Percentiles rank a stretch among this genome's conserved stretches.
Evolutionary conservation across 2,113 vertebrate species (phyloP).

Genomic region (Pterophyllum scalare): DNA sequence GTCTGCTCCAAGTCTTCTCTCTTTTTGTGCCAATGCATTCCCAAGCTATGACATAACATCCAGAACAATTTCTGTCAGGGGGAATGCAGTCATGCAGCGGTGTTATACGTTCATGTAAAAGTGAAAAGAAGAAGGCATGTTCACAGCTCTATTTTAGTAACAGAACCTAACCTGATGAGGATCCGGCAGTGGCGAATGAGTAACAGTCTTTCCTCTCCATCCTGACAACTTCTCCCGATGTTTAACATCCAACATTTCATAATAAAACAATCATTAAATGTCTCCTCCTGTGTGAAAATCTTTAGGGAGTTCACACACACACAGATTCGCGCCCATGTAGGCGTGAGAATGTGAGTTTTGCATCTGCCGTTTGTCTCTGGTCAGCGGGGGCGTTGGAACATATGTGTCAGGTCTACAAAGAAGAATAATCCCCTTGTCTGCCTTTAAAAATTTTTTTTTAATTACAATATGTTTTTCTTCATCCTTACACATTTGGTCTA

Average conservation of each 20-base stretch:
- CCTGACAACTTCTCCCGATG: background rate
- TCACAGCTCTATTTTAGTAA: background rate
- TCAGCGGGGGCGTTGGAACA: slow-evolving; percentile 38
- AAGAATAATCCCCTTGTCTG: background rate
- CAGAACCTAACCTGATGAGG: background rate
- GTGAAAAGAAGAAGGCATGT: background rate
- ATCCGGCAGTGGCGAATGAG: background rate
- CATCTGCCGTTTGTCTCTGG: slow-evolving; percentile 48
- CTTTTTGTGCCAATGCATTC: slow-evolving; percentile 62
- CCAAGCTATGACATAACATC: slow-evolving; percentile 60
- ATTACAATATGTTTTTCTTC: background rate
- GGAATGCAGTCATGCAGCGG: slow-evolving; percentile 45
- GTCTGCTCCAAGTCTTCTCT: slow-evolving; percentile 37
- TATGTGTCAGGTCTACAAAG: slow-evolving; percentile 18
- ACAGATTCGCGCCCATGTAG: slow-evolving; percentile 29
- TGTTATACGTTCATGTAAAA: background rate
- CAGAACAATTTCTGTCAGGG: slow-evolving; percentile 37
- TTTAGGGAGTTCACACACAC: background rate
- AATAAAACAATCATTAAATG: background rate
- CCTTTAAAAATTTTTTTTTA: background rate
- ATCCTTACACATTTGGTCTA: background rate
- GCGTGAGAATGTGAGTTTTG: slow-evolving; percentile 39
- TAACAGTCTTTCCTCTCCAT: background rate
- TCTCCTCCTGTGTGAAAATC: background rate
- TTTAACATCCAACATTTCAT: background rate